Conservation (phyloP, 2,797 vertebrate species). For the Craterocephalus amniculus region DNA sequence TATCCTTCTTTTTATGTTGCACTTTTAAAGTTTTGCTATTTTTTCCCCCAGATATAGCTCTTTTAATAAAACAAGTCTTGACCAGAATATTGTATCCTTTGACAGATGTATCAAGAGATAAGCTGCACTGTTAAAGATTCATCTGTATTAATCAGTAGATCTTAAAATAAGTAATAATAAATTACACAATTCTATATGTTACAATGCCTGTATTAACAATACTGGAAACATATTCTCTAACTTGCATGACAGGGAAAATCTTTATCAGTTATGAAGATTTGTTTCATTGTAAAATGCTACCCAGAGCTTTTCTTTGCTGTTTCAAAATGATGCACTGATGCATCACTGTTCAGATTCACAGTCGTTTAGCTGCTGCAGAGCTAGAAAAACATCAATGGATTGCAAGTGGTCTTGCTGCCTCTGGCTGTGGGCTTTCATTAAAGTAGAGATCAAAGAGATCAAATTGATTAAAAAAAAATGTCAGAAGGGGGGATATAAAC, state of each 20-base stretch:
- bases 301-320: constrained; percentile 22
- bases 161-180: too few relatives aligned
- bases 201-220: not conserved
- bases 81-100: too few relatives aligned
- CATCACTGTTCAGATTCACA: constrained; percentile 47
- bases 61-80: too few relatives aligned
- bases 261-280: constrained; percentile 22
- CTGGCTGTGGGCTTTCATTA: constrained; percentile 64
- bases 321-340: constrained; percentile 45
- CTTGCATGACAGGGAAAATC: not conserved
- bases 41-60: too few relatives aligned
- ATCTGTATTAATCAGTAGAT: too few relatives aligned
- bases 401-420: constrained; percentile 52
- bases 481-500: constrained; percentile 44
- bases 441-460: constrained; percentile 72
- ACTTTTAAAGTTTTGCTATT: too few relatives aligned
- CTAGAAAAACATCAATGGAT: constrained; percentile 54
- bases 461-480: constrained; percentile 58
- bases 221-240: not conserved
- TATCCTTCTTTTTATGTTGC: too few relatives aligned
- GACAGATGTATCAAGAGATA: too few relatives aligned
- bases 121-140: too few relatives aligned
- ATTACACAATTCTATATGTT: too few relatives aligned
- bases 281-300: constrained; percentile 12
- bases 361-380: constrained; percentile 41